A percentile compares a stretch with the other conserved stretches of the same genome.
phyloP scores from a whole-genome alignment of 2,888 invertebrate species.

The Dione juno region DNA sequence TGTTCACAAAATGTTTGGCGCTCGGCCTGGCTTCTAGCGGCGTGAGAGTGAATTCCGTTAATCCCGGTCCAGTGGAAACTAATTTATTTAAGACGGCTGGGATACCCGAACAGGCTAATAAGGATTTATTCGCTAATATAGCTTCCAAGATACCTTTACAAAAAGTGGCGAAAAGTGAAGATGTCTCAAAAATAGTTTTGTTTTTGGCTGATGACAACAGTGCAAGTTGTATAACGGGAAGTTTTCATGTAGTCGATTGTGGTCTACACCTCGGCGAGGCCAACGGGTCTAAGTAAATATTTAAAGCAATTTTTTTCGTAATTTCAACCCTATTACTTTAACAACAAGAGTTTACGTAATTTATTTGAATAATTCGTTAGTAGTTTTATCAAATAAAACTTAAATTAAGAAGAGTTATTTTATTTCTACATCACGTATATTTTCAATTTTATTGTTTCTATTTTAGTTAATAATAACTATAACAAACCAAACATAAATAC shows the following conservation, averaged over 20 bases:
- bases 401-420: background rate
- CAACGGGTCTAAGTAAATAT: conserved; percentile 19
- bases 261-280: conserved; percentile 59
- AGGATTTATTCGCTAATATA: conserved; percentile 55
- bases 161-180: conserved; percentile 58
- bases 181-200: conserved; percentile 64
- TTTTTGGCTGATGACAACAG: conserved; percentile 66
- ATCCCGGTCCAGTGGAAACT: conserved; percentile 68
- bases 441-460: no score
- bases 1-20: conserved; percentile 70
- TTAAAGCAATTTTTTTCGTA: background rate
- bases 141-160: conserved; percentile 57
- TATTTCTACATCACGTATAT: background rate
- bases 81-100: conserved; percentile 62
- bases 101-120: conserved; percentile 56
- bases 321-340: background rate
- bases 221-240: conserved; percentile 65
- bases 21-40: conserved; percentile 61
- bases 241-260: conserved; percentile 63
- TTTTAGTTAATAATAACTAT: no score
- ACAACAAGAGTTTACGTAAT: background rate
- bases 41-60: conserved; percentile 69
- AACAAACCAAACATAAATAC: no score
- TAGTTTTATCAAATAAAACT: background rate
- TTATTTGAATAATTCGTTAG: background rate